Percentiles rank a stretch among this genome's conserved stretches.
phyloP scores from a whole-genome alignment of 92 coral and sea anemone species.

The Blastomussa wellsi region DNA sequence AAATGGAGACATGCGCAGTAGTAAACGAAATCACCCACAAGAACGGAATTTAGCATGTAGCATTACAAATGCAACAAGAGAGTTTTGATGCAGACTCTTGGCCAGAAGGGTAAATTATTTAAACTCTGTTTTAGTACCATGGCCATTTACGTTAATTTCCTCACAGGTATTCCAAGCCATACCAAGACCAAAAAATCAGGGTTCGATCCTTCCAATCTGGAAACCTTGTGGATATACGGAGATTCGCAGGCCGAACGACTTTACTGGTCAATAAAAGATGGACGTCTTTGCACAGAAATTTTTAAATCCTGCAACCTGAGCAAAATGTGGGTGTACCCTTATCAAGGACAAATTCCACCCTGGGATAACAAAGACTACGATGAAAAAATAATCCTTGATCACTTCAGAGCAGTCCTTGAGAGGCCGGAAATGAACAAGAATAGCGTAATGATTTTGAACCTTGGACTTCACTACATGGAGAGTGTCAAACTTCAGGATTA shows the following conservation, averaged over 20 bases:
- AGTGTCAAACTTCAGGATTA: slow-evolving; percentile 69
- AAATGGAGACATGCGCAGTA: neutral
- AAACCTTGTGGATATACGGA: slow-evolving; percentile 82
- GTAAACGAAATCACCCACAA: neutral
- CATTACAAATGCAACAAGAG: neutral
- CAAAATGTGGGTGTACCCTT: slow-evolving; percentile 88
- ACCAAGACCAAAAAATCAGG: neutral
- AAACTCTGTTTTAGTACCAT: neutral
- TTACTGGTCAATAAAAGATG: slow-evolving; percentile 49
- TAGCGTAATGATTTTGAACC: slow-evolving; percentile 80
- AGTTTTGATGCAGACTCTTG: neutral
- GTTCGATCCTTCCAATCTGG: neutral
- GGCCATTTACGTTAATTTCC: neutral
- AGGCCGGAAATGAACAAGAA: slow-evolving; percentile 75
- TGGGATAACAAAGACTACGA: slow-evolving; percentile 80
- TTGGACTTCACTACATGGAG: slow-evolving; percentile 83
- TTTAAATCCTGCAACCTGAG: slow-evolving; percentile 79
- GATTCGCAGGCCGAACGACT: slow-evolving; percentile 93
- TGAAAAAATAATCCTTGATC: slow-evolving; percentile 54
- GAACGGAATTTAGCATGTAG: neutral
- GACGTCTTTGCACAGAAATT: slow-evolving; percentile 70
- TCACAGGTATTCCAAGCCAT: neutral
- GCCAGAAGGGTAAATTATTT: neutral
- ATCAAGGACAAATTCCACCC: slow-evolving; percentile 51
- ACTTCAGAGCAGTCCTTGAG: slow-evolving; percentile 58